Evolutionary conservation across 2,888 invertebrate species (phyloP).

Genomic region (Uropetala carovei): DNA sequence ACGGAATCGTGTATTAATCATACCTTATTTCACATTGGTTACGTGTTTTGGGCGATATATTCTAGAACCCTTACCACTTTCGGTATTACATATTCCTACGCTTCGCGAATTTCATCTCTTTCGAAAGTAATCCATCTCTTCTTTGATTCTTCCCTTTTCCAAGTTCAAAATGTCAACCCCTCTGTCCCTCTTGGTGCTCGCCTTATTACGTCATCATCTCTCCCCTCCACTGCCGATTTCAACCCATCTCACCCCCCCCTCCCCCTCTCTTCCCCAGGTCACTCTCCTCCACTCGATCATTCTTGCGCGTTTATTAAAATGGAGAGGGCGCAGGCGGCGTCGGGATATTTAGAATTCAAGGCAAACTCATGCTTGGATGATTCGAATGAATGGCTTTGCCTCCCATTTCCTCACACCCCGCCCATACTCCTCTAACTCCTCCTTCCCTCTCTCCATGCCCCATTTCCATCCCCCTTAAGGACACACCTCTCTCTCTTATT

Average conservation of each 20-base stretch:
- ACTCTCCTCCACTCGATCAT: conserved; percentile 3
- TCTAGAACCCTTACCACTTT: no score
- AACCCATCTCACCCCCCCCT: conserved; percentile 12
- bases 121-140: conserved; percentile 18
- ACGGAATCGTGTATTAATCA: no score
- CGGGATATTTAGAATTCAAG: conserved; percentile 65
- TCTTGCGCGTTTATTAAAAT: conserved; percentile 64
- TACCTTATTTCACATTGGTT: no score
- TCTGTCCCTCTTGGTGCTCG: conserved; percentile 26
- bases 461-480: neutral
- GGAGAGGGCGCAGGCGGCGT: conserved; percentile 17
- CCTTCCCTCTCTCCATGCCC: neutral
- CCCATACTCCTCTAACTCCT: neutral
- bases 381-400: conserved; percentile 59
- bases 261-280: conserved; percentile 18
- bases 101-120: neutral
- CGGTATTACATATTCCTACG: neutral
- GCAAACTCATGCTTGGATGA: conserved; percentile 65
- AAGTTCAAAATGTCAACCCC: conserved; percentile 47
- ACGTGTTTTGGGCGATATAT: no score
- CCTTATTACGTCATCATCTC: conserved; percentile 24
- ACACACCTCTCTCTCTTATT: conserved; percentile 12
- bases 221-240: neutral
- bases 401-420: neutral
- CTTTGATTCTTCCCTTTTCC: conserved; percentile 63